These are phyloP conservation scores for Stigmatopora nigra DNA, from an alignment of 2,113 vertebrate species.

Conservation along the genomic window DNA sequence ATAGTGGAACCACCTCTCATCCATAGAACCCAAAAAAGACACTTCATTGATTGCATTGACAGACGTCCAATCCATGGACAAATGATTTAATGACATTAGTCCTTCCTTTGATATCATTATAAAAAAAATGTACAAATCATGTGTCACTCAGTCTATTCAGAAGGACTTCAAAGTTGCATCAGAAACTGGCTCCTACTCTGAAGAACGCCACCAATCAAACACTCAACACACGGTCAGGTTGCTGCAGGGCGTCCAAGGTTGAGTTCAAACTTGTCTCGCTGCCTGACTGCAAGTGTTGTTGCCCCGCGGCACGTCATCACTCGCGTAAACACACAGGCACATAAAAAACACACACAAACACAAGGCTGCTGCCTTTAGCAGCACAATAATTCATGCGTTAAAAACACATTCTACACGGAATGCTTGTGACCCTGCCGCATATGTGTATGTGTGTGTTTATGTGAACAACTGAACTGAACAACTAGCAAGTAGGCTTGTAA, in stretches of 20 bases:
- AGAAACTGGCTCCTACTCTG: conserved; percentile 6
- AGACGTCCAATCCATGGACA: too few relatives aligned
- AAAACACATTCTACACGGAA: conserved; percentile 21
- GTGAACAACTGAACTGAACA: conserved; percentile 7
- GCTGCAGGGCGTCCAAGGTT: conserved; percentile 44
- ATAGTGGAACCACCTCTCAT: not conserved
- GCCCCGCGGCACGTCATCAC: conserved; percentile 37
- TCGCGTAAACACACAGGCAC: conserved; percentile 48
- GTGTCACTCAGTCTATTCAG: not conserved
- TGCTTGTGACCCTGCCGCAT: conserved; percentile 2
- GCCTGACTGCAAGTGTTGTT: conserved; percentile 28
- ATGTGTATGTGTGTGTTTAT: conserved; percentile 11
- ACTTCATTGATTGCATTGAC: too few relatives aligned
- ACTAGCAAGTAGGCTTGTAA: conserved; percentile 41
- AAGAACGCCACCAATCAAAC: conserved; percentile 15
- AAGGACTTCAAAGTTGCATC: conserved; percentile 1
- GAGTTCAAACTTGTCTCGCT: conserved; percentile 53
- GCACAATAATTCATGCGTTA: conserved; percentile 1
- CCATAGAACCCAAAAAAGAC: too few relatives aligned
- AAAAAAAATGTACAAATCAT: not conserved
- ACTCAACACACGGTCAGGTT: conserved; percentile 41
- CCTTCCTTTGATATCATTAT: not conserved
- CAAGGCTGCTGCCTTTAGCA: conserved; percentile 17
- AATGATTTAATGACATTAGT: not conserved
- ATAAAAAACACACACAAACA: conserved; percentile 22